Percentiles rank a stretch among this genome's conserved stretches.
phyloP scores from a whole-genome alignment of 1,140 invertebrate genomes.

The Zaprionus lachaisei region DNA sequence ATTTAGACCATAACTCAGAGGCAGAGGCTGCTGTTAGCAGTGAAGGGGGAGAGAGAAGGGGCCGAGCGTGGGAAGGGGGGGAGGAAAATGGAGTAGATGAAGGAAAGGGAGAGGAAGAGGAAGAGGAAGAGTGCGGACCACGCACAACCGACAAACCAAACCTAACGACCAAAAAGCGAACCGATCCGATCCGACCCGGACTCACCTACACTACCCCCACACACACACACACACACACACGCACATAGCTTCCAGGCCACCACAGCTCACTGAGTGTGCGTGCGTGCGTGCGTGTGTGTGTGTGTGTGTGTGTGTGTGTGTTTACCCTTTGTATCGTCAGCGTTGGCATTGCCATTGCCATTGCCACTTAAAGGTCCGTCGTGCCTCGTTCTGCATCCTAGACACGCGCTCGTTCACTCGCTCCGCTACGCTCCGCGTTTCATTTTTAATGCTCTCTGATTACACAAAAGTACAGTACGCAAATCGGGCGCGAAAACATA shows the following conservation, averaged over 20 bases:
- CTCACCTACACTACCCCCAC: not conserved
- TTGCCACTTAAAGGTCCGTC: conserved; percentile 46
- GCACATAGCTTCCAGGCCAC: not conserved
- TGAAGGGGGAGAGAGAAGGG: not conserved
- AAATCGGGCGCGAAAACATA: not conserved
- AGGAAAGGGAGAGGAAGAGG: not conserved
- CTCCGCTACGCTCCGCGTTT: not conserved
- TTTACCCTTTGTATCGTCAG: conserved; percentile 20
- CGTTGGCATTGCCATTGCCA: conserved; percentile 42
- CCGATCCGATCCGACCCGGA: conserved; percentile 11
- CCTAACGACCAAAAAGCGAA: conserved; percentile 18
- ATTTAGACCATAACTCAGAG: conserved; percentile 62
- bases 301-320: not conserved
- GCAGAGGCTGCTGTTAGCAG: conserved; percentile 14
- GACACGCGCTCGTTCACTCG: conserved; percentile 12
- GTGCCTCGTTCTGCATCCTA: conserved; percentile 31
- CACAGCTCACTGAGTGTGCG: not conserved
- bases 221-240: not conserved
- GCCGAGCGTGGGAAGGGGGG: too few relatives aligned
- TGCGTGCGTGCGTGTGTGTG: not conserved
- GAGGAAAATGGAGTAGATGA: not conserved
- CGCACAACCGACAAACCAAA: conserved; percentile 1
- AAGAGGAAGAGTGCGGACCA: not conserved
- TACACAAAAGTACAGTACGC: not conserved
- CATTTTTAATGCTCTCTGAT: not conserved